Percentiles rank a stretch among this genome's conserved stretches.
Evolutionary conservation across 92 coral and sea anemone genomes (phyloP).

Genomic region (Metridium senile): DNA sequence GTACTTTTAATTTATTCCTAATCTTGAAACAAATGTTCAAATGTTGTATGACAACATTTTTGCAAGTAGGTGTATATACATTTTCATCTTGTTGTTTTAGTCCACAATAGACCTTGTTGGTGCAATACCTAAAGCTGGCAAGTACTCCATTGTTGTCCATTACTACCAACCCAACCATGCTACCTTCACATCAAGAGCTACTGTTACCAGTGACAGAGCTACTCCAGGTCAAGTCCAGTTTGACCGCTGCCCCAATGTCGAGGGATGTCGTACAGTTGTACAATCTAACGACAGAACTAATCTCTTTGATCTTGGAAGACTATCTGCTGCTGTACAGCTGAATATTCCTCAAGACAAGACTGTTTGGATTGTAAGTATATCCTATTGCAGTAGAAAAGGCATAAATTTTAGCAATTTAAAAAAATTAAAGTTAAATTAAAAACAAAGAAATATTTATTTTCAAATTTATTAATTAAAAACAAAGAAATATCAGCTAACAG

Average conservation of each 20-base stretch:
- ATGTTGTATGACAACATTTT: no score
- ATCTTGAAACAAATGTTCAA: no score
- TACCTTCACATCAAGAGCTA: slow-evolving; percentile 60
- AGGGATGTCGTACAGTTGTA: slow-evolving; percentile 87
- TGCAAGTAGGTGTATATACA: no score
- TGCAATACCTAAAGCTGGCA: slow-evolving; percentile 60
- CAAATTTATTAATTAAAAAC: no score
- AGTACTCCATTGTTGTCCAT: slow-evolving; percentile 84
- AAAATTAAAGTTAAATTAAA: neutral
- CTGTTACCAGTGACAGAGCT: slow-evolving; percentile 75
- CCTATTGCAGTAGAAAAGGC: no score
- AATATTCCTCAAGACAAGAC: slow-evolving; percentile 70
- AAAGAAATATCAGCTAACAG: no score
- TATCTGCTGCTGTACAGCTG: slow-evolving; percentile 62
- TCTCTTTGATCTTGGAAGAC: slow-evolving; percentile 69
- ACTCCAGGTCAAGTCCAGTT: slow-evolving; percentile 69
- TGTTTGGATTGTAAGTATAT: slow-evolving; percentile 89
- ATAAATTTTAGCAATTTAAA: neutral
- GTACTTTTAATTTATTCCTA: no score
- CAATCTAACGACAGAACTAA: slow-evolving; percentile 49
- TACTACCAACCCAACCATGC: slow-evolving; percentile 93
- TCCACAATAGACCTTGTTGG: slow-evolving; percentile 35
- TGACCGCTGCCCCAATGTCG: slow-evolving; percentile 88
- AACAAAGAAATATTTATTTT: no score
- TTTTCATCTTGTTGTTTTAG: slow-evolving; percentile 13